These are phyloP conservation scores for Orthonevra nobilis DNA, from an alignment of 2,888 invertebrate genomes.

Conservation along the genomic window DNA sequence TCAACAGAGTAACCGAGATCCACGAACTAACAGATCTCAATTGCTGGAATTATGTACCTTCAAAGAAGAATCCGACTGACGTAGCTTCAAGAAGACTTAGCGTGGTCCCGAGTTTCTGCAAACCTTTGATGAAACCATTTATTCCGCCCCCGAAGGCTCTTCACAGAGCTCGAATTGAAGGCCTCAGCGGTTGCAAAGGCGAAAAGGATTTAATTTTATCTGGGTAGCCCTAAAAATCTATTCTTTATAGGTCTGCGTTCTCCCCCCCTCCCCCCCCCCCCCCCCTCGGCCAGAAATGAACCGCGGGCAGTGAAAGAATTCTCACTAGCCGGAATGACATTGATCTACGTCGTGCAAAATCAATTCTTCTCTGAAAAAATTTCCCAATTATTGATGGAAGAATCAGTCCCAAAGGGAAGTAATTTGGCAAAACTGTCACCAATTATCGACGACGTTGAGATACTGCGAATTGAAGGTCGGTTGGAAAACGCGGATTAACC, in stretches of 20 bases:
- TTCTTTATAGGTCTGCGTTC: conserved; percentile 16
- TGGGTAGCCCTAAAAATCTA: conserved; percentile 3
- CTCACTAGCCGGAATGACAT: too few relatives aligned
- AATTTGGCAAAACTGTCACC: background rate
- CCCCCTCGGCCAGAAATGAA: too few relatives aligned
- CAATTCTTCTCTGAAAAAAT: background rate
- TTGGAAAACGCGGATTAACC: background rate
- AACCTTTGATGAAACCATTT: background rate
- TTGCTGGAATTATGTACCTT: conserved; percentile 1
- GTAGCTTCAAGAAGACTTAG: conserved; percentile 4
- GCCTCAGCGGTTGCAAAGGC: background rate
- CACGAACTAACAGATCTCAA: background rate
- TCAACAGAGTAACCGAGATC: conserved; percentile 7
- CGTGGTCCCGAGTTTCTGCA: background rate
- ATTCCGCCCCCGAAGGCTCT: background rate
- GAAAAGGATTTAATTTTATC: conserved; percentile 13
- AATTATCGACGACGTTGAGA: background rate
- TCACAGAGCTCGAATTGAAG: background rate
- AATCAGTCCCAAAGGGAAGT: background rate
- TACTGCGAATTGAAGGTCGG: background rate
- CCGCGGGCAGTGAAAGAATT: too few relatives aligned
- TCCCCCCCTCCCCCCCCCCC: background rate
- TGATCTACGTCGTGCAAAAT: too few relatives aligned
- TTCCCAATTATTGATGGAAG: background rate
- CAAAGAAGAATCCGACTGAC: conserved; percentile 1